phyloP scores from a whole-genome alignment of 2,888 invertebrate species.

The Steromphala cineraria region DNA sequence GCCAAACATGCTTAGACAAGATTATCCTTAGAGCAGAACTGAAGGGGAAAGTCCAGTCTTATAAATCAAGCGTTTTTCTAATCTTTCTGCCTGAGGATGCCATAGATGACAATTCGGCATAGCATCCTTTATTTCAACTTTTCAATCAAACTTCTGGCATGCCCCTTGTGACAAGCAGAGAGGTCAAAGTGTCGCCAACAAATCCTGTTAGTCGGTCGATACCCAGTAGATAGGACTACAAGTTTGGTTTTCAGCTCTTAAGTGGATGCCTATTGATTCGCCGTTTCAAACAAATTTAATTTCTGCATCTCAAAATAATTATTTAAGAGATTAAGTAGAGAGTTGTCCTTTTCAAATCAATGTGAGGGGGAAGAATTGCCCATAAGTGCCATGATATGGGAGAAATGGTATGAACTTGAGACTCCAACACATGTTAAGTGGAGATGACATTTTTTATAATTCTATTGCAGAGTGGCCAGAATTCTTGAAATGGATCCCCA shows the following conservation, averaged over 20 bases:
- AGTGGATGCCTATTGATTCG: conserved; percentile 1
- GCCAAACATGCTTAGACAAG: not conserved
- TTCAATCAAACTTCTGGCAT: not conserved
- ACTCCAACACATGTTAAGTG: not conserved
- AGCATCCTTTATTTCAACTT: not conserved
- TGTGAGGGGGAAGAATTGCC: not conserved
- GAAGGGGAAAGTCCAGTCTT: not conserved
- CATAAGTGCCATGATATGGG: not conserved
- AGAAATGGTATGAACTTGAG: not conserved
- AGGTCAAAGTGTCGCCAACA: not conserved
- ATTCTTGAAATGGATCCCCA: no score
- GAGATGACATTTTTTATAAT: not conserved
- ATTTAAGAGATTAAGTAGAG: conserved; percentile 6
- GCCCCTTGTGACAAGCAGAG: not conserved
- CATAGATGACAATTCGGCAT: not conserved
- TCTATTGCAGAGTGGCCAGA: no score
- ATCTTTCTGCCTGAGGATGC: no score
- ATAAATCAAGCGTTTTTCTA: no score
- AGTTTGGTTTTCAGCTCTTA: conserved; percentile 1
- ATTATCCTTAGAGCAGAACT: not conserved
- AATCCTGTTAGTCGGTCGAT: not conserved
- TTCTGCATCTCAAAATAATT: conserved; percentile 16
- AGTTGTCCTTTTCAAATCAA: not conserved
- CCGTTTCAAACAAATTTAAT: conserved; percentile 18
- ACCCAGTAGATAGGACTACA: not conserved